phyloP scores from a whole-genome alignment of 2,113 vertebrate genomes.

The Cathartes aura region DNA sequence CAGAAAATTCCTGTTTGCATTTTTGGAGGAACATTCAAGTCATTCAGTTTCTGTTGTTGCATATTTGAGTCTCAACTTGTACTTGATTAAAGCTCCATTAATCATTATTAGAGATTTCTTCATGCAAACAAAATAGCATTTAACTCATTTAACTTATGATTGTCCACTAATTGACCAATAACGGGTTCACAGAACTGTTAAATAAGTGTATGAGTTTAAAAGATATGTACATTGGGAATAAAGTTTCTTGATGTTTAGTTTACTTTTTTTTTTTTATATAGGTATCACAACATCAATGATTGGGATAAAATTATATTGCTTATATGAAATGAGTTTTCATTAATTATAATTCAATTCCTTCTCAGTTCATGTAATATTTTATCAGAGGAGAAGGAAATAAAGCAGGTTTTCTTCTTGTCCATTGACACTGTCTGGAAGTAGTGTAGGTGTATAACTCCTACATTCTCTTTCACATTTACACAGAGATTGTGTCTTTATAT shows the following conservation, averaged over 20 bases:
- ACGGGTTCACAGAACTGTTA: constrained; percentile 57
- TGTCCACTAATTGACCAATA: constrained; percentile 69
- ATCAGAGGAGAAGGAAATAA: not conserved
- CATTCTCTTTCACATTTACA: not conserved
- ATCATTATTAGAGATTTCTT: constrained; percentile 70
- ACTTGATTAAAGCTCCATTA: constrained; percentile 72
- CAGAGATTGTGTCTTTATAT: not conserved
- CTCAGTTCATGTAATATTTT: not conserved
- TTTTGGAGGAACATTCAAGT: not conserved
- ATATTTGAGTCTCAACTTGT: constrained; percentile 24
- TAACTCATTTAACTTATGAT: constrained; percentile 65
- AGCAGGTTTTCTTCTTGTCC: not conserved
- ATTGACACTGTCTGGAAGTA: not conserved
- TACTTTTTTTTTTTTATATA: not conserved
- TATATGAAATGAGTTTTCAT: not conserved
- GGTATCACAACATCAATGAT: not conserved
- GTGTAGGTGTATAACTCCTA: not conserved
- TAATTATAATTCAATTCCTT: not conserved
- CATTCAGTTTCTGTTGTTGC: constrained; percentile 11
- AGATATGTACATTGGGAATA: not conserved
- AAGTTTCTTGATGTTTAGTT: not conserved
- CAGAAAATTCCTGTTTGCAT: not conserved
- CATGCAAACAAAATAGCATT: constrained; percentile 64
- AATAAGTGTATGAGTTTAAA: constrained; percentile 29
- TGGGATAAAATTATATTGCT: not conserved